phyloP scores from a whole-genome alignment of 2,888 invertebrate species.

The Athalia circularis region DNA sequence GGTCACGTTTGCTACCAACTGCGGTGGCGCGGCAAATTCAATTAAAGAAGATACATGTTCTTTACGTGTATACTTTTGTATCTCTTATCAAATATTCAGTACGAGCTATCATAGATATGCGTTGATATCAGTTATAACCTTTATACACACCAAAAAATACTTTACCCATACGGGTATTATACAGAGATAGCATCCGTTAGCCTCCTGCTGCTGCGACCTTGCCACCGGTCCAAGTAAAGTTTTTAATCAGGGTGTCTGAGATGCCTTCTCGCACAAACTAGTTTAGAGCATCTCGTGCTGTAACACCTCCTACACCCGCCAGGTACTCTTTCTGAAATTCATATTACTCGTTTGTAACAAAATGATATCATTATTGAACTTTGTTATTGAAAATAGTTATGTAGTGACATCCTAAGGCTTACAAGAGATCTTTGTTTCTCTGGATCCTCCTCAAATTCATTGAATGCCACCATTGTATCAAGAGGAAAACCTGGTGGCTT shows the following conservation, averaged over 20 bases:
- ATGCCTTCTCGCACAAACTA: conserved; percentile 15
- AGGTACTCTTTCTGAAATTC: conserved; percentile 14
- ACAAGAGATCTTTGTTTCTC: conserved; percentile 27
- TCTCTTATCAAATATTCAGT: no score
- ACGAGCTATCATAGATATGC: no score
- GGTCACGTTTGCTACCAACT: conserved; percentile 1
- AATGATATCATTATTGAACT: neutral
- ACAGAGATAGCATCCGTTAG: neutral
- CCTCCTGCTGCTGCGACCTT: neutral
- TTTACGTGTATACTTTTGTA: neutral
- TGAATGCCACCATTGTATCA: neutral
- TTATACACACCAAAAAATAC: conserved; percentile 18
- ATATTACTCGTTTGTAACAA: neutral
- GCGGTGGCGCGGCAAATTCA: conserved; percentile 12
- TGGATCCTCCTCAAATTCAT: neutral
- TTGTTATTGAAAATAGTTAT: neutral
- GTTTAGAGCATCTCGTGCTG: conserved; percentile 16
- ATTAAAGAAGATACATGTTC: conserved; percentile 2
- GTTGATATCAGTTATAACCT: no score
- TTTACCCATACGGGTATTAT: conserved; percentile 10
- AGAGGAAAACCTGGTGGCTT: conserved; percentile 24
- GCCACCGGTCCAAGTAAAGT: conserved; percentile 16
- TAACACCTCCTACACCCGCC: neutral
- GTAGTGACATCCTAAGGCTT: neutral
- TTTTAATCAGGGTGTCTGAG: neutral